Evolutionary conservation across 2,888 invertebrate species (phyloP).

Genomic region (Stenolophus ochropezus): DNA sequence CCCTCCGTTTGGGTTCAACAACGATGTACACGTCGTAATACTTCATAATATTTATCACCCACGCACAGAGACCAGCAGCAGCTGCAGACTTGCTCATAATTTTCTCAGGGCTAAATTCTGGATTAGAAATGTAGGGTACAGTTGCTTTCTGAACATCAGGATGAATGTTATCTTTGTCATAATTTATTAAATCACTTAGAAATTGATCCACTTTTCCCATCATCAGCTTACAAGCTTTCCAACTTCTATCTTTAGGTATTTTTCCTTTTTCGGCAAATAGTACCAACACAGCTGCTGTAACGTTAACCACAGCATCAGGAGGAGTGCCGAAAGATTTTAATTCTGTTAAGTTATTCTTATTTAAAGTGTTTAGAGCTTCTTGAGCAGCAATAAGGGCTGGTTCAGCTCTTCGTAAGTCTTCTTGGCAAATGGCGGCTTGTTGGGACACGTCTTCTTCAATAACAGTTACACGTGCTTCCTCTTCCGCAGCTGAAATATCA

Average conservation of each 20-base stretch:
- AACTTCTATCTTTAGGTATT: constrained; percentile 92
- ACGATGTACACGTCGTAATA: constrained; percentile 93
- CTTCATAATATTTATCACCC: constrained; percentile 94
- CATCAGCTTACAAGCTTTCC: constrained; percentile 93
- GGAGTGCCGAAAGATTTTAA: constrained; percentile 95
- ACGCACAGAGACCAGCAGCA: constrained; percentile 94
- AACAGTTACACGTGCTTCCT: constrained; percentile 91
- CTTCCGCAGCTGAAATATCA: constrained; percentile 79
- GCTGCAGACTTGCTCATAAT: constrained; percentile 91
- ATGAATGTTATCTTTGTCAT: constrained; percentile 95
- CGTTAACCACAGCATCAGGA: constrained; percentile 90
- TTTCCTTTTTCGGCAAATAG: constrained; percentile 87
- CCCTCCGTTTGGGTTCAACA: constrained; percentile 93
- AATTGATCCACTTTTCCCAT: constrained; percentile 95
- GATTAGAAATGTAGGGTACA: constrained; percentile 78
- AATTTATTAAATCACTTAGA: constrained; percentile 86
- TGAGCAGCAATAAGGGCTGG: constrained; percentile 93
- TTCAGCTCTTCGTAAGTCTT: constrained; percentile 92
- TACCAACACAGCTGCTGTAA: constrained; percentile 90
- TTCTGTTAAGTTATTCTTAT: constrained; percentile 95
- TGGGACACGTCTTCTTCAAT: constrained; percentile 92
- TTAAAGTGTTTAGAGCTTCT: constrained; percentile 92
- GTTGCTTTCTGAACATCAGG: constrained; percentile 90
- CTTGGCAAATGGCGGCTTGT: constrained; percentile 90
- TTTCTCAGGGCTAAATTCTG: constrained; percentile 89